Percentiles rank a stretch among this genome's conserved stretches.
Conservation (phyloP, 2,797 vertebrate genomes). For the Hyperoplus immaculatus region DNA sequence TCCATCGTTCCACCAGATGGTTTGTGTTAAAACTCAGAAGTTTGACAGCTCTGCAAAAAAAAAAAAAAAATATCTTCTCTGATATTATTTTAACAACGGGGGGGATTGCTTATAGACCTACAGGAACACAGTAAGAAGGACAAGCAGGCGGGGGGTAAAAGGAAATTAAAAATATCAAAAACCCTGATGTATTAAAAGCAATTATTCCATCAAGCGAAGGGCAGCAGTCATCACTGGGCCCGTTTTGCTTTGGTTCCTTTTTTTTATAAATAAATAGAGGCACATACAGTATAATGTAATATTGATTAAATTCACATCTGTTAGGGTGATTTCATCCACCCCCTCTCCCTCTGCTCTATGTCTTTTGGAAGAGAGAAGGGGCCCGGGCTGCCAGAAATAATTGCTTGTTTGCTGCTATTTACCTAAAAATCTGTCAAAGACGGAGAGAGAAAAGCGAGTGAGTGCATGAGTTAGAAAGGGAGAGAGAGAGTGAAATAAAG, state of each 20-base stretch:
- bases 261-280: conserved; percentile 78
- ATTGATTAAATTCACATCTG: conserved; percentile 89
- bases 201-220: conserved; percentile 82
- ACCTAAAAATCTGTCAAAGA: conserved; percentile 84
- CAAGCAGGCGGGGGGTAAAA: conserved; percentile 62
- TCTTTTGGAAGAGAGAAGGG: conserved; percentile 81
- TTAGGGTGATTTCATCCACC: conserved; percentile 86
- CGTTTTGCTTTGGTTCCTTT: conserved; percentile 72
- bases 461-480: conserved; percentile 49
- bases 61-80: conserved; percentile 16
- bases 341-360: conserved; percentile 77
- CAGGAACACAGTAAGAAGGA: conserved; percentile 73
- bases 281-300: conserved; percentile 82
- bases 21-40: conserved; percentile 83
- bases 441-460: conserved; percentile 55
- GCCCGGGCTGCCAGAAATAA: conserved; percentile 86
- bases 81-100: conserved; percentile 83
- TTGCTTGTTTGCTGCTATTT: conserved; percentile 88
- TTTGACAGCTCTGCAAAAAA: conserved; percentile 79
- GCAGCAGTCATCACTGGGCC: conserved; percentile 76
- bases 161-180: conserved; percentile 83
- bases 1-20: conserved; percentile 84
- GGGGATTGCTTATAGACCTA: conserved; percentile 73
- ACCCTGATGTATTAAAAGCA: conserved; percentile 81
- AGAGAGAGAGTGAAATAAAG: conserved; percentile 24